A percentile compares a stretch with the other conserved stretches of the same genome.
phyloP scores from a whole-genome alignment of 2,888 invertebrate species.

The Dinocampus coccinellae region DNA sequence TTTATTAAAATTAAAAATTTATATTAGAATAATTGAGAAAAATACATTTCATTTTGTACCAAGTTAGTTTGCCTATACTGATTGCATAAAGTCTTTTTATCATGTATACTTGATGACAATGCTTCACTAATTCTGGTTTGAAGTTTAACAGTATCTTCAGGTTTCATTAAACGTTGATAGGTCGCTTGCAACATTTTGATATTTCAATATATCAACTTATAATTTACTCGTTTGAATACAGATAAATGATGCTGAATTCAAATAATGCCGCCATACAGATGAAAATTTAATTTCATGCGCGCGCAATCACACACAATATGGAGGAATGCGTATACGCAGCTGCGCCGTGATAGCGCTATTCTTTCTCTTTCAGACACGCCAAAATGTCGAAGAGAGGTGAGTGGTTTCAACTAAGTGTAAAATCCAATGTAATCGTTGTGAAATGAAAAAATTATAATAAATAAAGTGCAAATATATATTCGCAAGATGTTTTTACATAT shows the following conservation, averaged over 20 bases:
- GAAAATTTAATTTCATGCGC: not conserved
- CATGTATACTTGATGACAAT: conserved; percentile 35
- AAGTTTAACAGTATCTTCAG: conserved; percentile 35
- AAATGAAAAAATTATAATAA: conserved; percentile 26
- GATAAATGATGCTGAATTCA: not conserved
- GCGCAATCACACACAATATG: not conserved
- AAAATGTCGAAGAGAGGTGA: conserved; percentile 75
- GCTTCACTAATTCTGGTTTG: conserved; percentile 41
- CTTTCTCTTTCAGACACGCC: conserved; percentile 64
- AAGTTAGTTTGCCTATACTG: not conserved
- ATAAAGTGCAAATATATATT: not conserved
- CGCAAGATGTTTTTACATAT: not conserved
- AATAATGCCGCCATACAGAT: not conserved
- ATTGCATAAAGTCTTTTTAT: not conserved
- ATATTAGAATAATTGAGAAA: not conserved
- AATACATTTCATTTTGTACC: not conserved
- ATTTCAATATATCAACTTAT: not conserved
- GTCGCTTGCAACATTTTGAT: conserved; percentile 39
- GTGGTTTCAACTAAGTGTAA: conserved; percentile 52
- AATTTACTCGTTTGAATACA: not conserved
- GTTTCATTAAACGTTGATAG: conserved; percentile 37
- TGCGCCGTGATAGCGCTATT: not conserved
- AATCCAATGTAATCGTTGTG: conserved; percentile 62
- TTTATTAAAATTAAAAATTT: not conserved
- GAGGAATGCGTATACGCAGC: not conserved